Base-by-base conservation (phyloP, 1,140 invertebrate genomes). In the Hydropsyche tenuis region DNA sequence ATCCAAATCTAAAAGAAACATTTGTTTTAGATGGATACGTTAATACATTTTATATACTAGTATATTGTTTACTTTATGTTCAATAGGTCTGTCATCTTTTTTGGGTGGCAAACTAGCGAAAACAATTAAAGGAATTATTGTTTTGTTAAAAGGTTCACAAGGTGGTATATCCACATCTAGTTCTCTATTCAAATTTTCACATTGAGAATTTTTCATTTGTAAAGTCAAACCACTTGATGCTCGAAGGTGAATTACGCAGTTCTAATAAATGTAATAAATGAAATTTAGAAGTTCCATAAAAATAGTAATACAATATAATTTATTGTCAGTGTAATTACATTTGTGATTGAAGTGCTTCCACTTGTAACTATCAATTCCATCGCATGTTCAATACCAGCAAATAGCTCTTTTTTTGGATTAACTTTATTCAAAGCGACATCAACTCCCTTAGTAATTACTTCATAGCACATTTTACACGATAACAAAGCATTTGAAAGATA, bases 91-190 rank as follows among this genome's bases (percentile, higher is more conserved):
- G 68, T 86, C 87, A 46, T 87, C 80, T 80, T 89, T 88, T 78
- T 87, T 89, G 77, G 90, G 90, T 91, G 91, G 90, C 48, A 95
- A 81, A 73, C 90, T 89, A 1, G 93, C 91, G 42, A 93, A 87
- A 16, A 95, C 85, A 69, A 87, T 85, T 0, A 96, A 80, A 0
- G 88, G 85, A 42, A 93, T 82, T 42, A 82, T 84, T 0, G 87
- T 85, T 0, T 87, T 90, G 71, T 89, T 85, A 78, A 95, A 95
- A 0, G 93, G 92, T 73, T 89, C 87, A 68, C 90, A 89, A 0
- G 88, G 80, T 11, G 89, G 85, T 60, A 95, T 81, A 5, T 85
- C 80, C 22, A 94, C 83, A 56, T 89, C 86, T 51, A 93, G 74
- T 70, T 89, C 87, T 25, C 87, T 87, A 16, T 84, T 81, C 78